phyloP scores from a whole-genome alignment of 2,113 vertebrate genomes.

The Vulpes lagopus region DNA sequence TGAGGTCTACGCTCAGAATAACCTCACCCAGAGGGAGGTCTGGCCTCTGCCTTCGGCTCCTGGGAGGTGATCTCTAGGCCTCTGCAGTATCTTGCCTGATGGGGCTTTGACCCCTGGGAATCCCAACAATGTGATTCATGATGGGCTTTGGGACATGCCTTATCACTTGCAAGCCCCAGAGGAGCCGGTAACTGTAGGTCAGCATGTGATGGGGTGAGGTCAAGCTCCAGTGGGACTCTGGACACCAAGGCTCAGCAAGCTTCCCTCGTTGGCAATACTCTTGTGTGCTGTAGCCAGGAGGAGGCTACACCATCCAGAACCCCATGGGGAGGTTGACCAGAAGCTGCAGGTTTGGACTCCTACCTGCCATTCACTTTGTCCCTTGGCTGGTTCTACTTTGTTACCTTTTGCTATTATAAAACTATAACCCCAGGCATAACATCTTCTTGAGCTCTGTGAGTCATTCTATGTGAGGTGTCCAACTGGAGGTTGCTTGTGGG shows the following conservation, averaged over 20 bases:
- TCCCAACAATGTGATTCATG: not conserved
- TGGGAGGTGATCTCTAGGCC: not conserved
- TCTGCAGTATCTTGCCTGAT: not conserved
- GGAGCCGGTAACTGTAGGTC: no score
- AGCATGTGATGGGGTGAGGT: rapidly evolving
- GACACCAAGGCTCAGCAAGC: rapidly evolving
- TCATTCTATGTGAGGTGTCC: not conserved
- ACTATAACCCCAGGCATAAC: no score
- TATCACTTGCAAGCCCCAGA: not conserved
- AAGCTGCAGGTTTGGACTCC: not conserved
- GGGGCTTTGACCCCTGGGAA: not conserved
- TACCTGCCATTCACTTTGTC: not conserved
- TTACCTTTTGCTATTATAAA: not conserved
- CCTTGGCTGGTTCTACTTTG: not conserved
- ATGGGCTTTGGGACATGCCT: not conserved
- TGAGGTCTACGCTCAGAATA: not conserved
- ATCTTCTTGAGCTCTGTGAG: not conserved
- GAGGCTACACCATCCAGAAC: rapidly evolving
- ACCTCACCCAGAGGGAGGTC: not conserved
- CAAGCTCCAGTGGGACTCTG: not conserved
- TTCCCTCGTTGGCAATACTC: not conserved
- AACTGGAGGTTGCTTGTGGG: not conserved
- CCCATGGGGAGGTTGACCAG: rapidly evolving
- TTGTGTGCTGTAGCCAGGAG: rapidly evolving
- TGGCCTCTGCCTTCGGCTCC: not conserved